Conservation (phyloP, 2,113 vertebrate species). For the Psittacara wagleri region DNA sequence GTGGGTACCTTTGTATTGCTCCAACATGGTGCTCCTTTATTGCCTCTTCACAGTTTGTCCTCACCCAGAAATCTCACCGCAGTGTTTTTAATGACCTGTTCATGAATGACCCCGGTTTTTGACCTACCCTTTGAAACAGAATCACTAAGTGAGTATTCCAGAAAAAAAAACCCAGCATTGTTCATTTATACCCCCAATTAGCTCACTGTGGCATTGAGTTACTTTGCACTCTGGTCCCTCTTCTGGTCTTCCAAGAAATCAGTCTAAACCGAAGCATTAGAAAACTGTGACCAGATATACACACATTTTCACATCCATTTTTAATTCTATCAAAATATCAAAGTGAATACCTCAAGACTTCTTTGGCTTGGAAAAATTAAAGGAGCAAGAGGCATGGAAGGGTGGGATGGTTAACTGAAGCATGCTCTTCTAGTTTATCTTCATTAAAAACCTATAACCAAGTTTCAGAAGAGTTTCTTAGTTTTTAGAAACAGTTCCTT, state of each 20-base stretch:
- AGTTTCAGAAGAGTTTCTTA: background rate
- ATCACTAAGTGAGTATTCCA: background rate
- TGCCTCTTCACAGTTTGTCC: background rate
- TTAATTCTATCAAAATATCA: background rate
- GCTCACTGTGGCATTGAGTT: background rate
- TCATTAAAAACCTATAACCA: background rate
- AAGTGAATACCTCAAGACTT: background rate
- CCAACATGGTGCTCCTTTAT: rapidly evolving
- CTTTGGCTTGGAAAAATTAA: background rate
- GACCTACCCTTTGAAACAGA: background rate
- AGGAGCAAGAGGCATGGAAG: background rate
- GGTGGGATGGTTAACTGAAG: background rate
- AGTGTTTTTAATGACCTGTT: background rate
- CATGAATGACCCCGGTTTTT: background rate
- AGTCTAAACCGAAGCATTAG: background rate
- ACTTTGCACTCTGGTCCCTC: background rate
- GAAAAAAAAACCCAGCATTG: background rate
- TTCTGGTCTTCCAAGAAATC: background rate
- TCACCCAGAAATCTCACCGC: background rate
- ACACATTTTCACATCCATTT: background rate
- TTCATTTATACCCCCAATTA: background rate
- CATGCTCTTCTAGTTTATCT: background rate
- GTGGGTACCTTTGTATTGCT: background rate
- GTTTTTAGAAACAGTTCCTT: background rate
- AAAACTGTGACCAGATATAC: background rate